phyloP scores from a whole-genome alignment of 1,140 invertebrate genomes.

The Drosophila persimilis region DNA sequence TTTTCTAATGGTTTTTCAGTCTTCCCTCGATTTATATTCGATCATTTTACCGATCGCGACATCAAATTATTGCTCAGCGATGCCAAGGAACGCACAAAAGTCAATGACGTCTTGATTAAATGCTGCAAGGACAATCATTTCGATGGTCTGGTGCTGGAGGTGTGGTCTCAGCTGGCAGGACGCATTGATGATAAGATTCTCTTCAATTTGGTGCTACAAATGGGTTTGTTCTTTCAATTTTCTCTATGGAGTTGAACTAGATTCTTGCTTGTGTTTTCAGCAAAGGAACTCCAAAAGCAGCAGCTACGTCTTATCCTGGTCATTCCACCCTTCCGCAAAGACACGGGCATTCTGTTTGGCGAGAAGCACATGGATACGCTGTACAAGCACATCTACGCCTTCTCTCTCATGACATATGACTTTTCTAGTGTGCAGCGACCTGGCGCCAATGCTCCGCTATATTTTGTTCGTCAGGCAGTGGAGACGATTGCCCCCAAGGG shows the following conservation, averaged over 20 bases:
- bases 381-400: conserved; percentile 90
- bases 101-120: conserved; percentile 86
- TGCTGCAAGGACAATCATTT: conserved; percentile 88
- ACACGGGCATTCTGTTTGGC: conserved; percentile 88
- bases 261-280: conserved; percentile 21
- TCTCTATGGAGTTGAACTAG: not conserved
- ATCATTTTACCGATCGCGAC: conserved; percentile 90
- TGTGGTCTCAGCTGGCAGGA: conserved; percentile 92
- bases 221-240: conserved; percentile 83
- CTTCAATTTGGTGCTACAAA: conserved; percentile 86
- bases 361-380: conserved; percentile 91
- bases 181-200: conserved; percentile 87
- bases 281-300: conserved; percentile 68
- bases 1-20: conserved; percentile 83
- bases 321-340: conserved; percentile 91
- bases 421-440: conserved; percentile 92
- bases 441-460: conserved; percentile 93
- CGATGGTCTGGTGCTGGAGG: conserved; percentile 94
- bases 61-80: conserved; percentile 87
- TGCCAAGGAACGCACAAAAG: conserved; percentile 85
- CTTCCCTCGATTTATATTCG: conserved; percentile 93
- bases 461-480: conserved; percentile 92
- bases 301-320: conserved; percentile 90
- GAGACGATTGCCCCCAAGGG: conserved; percentile 88
- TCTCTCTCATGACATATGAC: conserved; percentile 98